Conservation (phyloP, 2,113 vertebrate species). For the Macquaria australasica region DNA sequence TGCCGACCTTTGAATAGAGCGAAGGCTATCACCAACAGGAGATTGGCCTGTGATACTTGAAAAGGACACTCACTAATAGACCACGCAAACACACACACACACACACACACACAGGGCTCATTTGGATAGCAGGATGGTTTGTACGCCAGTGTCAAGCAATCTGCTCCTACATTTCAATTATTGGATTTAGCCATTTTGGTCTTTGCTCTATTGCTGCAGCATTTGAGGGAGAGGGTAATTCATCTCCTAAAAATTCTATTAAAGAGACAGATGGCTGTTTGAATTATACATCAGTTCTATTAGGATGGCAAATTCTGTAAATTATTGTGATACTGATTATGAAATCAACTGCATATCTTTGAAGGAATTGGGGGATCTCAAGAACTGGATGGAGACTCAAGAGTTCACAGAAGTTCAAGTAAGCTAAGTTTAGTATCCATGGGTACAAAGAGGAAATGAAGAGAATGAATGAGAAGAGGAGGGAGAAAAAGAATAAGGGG, state of each 20-base stretch:
- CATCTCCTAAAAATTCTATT: slow-evolving; percentile 88
- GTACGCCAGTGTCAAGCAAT: slow-evolving; percentile 62
- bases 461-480: background rate
- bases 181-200: slow-evolving; percentile 84
- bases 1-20: slow-evolving; percentile 69
- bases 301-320: slow-evolving; percentile 71
- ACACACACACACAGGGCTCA: slow-evolving; percentile 13
- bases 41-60: slow-evolving; percentile 66
- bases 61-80: slow-evolving; percentile 73
- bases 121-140: slow-evolving; percentile 46
- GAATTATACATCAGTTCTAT: slow-evolving; percentile 78
- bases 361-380: slow-evolving; percentile 2
- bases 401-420: slow-evolving; percentile 34
- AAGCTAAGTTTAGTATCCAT: background rate
- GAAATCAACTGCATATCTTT: slow-evolving; percentile 50
- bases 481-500: background rate
- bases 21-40: slow-evolving; percentile 58
- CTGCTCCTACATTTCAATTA: slow-evolving; percentile 86
- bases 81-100: slow-evolving; percentile 38
- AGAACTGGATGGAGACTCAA: background rate
- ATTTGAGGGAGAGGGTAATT: slow-evolving; percentile 69
- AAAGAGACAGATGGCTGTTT: slow-evolving; percentile 77
- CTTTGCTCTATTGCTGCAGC: slow-evolving; percentile 74
- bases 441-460: background rate
- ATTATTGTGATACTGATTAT: slow-evolving; percentile 60